phyloP scores from a whole-genome alignment of 2,888 invertebrate genomes.

The Tillus elongatus region DNA sequence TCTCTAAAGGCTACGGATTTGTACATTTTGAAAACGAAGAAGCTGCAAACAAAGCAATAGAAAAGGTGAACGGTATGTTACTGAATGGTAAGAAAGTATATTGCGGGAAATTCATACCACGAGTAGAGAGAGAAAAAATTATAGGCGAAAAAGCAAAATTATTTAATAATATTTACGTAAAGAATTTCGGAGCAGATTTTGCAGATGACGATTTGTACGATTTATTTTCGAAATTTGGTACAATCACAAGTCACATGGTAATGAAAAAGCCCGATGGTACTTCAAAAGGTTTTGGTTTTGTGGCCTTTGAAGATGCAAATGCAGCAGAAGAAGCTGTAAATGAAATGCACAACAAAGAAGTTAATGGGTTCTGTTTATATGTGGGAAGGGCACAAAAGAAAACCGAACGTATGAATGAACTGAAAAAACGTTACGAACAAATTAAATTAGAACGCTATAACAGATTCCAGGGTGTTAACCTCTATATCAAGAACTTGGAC shows the following conservation, averaged over 20 bases:
- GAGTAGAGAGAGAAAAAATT: slow-evolving; percentile 93
- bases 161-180: slow-evolving; percentile 97
- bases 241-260: slow-evolving; percentile 83
- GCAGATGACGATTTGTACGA: slow-evolving; percentile 80
- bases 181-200: slow-evolving; percentile 92
- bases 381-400: slow-evolving; percentile 98
- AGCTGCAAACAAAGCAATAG: slow-evolving; percentile 93
- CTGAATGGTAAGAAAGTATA: slow-evolving; percentile 96
- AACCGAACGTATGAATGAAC: slow-evolving; percentile 90
- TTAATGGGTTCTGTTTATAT: slow-evolving; percentile 68
- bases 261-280: slow-evolving; percentile 87
- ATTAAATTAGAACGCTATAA: slow-evolving; percentile 84
- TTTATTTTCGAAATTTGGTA: slow-evolving; percentile 86
- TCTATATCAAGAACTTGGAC: slow-evolving; percentile 66
- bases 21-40: slow-evolving; percentile 98
- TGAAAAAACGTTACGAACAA: slow-evolving; percentile 92
- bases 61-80: slow-evolving; percentile 97
- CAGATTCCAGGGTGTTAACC: slow-evolving; percentile 54
- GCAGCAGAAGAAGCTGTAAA: slow-evolving; percentile 87
- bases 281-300: slow-evolving; percentile 99
- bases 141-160: slow-evolving; percentile 89
- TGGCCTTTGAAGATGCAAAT: slow-evolving; percentile 94
- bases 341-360: slow-evolving; percentile 81
- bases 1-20: slow-evolving; percentile 95
- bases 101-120: slow-evolving; percentile 95